phyloP scores from a whole-genome alignment of 2,888 invertebrate genomes.

The Morpho achilles region DNA sequence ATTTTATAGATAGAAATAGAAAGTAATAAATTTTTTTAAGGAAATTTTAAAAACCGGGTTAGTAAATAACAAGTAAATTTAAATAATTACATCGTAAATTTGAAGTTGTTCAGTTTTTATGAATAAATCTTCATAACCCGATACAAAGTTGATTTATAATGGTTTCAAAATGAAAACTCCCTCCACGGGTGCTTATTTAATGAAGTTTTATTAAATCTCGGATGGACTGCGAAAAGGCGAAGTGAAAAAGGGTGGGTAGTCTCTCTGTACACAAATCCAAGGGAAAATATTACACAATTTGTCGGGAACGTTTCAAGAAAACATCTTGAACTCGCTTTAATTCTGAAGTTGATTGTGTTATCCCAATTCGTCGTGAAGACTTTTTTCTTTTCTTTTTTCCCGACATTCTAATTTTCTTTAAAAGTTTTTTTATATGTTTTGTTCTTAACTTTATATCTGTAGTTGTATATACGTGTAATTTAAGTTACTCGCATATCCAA shows the following conservation, averaged over 20 bases:
- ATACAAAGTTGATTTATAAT: slow-evolving; percentile 17
- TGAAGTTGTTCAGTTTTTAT: not conserved
- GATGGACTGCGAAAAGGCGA: slow-evolving; percentile 37
- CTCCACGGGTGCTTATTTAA: slow-evolving; percentile 33
- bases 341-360: slow-evolving; percentile 12
- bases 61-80: too few species aligned
- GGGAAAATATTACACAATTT: slow-evolving; percentile 32
- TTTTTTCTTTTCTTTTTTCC: not conserved
- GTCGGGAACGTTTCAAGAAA: slow-evolving; percentile 14
- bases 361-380: slow-evolving; percentile 5
- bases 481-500: too few species aligned
- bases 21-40: too few species aligned
- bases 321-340: slow-evolving; percentile 11
- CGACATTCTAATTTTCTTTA: too few species aligned
- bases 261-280: slow-evolving; percentile 43
- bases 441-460: too few species aligned
- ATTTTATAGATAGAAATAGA: too few species aligned
- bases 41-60: too few species aligned
- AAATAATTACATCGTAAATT: slow-evolving; percentile 1
- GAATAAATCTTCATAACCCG: slow-evolving; percentile 20
- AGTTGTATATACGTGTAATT: too few species aligned
- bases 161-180: slow-evolving; percentile 25
- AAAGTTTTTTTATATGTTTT: too few species aligned
- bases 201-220: slow-evolving; percentile 49
- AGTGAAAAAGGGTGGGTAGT: slow-evolving; percentile 45